A percentile compares a stretch with the other conserved stretches of the same genome.
phyloP scores from a whole-genome alignment of 2,888 invertebrate species.

The Drosophila vallismaia region DNA sequence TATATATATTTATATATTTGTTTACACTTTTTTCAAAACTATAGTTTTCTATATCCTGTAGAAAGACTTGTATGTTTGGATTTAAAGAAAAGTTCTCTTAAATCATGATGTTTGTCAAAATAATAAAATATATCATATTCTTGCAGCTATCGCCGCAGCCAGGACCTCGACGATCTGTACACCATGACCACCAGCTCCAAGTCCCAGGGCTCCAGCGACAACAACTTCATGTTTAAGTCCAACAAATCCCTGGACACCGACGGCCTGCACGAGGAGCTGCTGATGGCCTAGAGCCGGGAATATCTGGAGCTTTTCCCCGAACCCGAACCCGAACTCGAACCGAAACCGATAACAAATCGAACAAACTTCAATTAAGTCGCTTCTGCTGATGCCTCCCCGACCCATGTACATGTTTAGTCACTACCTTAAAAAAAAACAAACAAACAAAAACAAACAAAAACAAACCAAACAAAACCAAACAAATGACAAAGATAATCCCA shows the following conservation, averaged over 20 bases:
- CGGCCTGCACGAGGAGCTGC: conserved; percentile 75
- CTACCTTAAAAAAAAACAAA: conserved; percentile 1
- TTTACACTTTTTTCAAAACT: too few relatives aligned
- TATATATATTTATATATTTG: too few relatives aligned
- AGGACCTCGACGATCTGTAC: conserved; percentile 85
- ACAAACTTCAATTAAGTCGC: conserved; percentile 26
- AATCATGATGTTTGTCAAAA: not conserved
- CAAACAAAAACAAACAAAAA: not conserved
- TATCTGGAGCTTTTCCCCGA: not conserved
- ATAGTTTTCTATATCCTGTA: not conserved
- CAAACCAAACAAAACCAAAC: not conserved
- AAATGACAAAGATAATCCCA: not conserved
- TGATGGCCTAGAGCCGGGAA: conserved; percentile 68
- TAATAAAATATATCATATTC: not conserved
- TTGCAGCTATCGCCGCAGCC: conserved; percentile 84
- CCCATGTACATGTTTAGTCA: conserved; percentile 43
- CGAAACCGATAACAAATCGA: conserved; percentile 25
- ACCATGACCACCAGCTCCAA: conserved; percentile 83
- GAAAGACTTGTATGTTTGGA: not conserved
- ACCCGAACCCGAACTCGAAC: too few relatives aligned
- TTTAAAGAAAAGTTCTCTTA: too few relatives aligned
- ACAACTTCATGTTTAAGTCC: conserved; percentile 60
- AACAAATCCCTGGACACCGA: conserved; percentile 80
- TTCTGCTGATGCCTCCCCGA: conserved; percentile 25
- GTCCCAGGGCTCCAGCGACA: conserved; percentile 80